These are phyloP conservation scores for Anas acuta DNA, from an alignment of 2,797 vertebrate species.

Conservation along the genomic window DNA sequence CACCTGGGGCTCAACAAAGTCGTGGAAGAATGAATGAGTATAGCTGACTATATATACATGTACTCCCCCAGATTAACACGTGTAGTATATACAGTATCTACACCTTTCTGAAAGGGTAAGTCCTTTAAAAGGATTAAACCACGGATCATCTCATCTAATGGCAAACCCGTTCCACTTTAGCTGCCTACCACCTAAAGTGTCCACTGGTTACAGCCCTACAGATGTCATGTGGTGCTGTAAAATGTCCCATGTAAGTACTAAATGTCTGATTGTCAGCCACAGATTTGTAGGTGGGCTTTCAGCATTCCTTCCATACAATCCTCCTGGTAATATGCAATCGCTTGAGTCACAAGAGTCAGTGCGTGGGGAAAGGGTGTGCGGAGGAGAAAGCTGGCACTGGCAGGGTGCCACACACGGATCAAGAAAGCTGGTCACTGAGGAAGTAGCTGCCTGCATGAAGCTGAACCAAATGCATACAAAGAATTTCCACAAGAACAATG, in stretches of 20 bases:
- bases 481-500: background rate
- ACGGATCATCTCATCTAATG: background rate
- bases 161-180: background rate
- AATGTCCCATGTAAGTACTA: background rate
- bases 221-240: background rate
- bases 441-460: background rate
- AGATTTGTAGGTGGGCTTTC: background rate
- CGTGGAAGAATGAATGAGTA: background rate
- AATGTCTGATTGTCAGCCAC: background rate
- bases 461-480: background rate
- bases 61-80: background rate
- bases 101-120: background rate
- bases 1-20: background rate
- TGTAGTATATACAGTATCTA: rapidly evolving
- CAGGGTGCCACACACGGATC: background rate
- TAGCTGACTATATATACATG: background rate
- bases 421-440: background rate
- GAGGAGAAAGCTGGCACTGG: background rate
- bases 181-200: background rate
- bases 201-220: background rate
- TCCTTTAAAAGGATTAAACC: background rate
- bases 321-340: rapidly evolving
- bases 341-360: rapidly evolving
- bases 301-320: background rate
- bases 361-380: background rate